Evolutionary conservation across 1,140 invertebrate species (phyloP), one percentile per base, ranked within the genome.

Genomic region (Camponotus vicinus): DNA sequence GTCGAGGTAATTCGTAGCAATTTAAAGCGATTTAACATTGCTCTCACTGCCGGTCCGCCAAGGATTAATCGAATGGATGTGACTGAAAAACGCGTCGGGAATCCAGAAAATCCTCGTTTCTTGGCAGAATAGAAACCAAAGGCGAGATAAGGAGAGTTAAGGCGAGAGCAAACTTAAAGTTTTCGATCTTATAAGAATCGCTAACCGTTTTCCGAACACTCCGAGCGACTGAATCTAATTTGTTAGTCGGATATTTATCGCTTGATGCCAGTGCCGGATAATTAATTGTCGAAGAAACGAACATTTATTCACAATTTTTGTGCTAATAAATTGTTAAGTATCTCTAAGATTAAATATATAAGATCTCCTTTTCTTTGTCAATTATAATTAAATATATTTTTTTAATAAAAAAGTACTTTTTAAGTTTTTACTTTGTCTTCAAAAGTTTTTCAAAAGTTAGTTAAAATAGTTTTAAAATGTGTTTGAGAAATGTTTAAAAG

Each of bases 1-100:
- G 18, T 73, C 52, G 64, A 71, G 69, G 75, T 86, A 90, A 90
- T 87, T 90, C 89, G 77, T 88, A 78, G 88, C 77, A 90, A 88
- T 90, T 90, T 90, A 59, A 70, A 67, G 75, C 86, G 88, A 90
- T 88, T 90, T 90, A 88, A 49, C 76, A 77, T 64, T 63, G 59
- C 45, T 8, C 15, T 42, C 32, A 6, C 49, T 73, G 45, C 57
- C 32, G 42, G 8, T 27, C 27, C 34, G 34, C 42, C 37, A 67
- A 64, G 88, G 70, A 90, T 90, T 90, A 90, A 90, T 90, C 79
- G 89, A 63, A 42, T 9, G 63, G 85, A 73, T 87, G 79, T 79
- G 64, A 70, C 21, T 90, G 89, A 90, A 84, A 90, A 90, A 89
- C 85, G 88, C 52, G 61, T 21, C 66, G 85, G 15, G 89, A 83